A percentile compares a stretch with the other conserved stretches of the same genome.
Evolutionary conservation across 2,888 invertebrate genomes (phyloP).

Genomic region (Aphidius colemani): DNA sequence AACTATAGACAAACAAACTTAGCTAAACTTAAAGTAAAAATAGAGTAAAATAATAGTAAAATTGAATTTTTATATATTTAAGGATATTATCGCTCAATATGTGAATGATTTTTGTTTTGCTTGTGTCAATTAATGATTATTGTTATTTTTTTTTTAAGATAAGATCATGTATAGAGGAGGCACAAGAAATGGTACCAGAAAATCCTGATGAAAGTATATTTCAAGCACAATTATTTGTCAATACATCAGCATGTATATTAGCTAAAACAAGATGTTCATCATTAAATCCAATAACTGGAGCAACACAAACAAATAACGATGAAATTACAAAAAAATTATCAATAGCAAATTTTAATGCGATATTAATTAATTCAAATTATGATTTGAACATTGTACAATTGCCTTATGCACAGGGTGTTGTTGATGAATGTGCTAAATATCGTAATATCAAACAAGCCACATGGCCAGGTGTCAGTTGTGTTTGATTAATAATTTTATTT

Average conservation of each 20-base stretch:
- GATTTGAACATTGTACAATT: constrained; percentile 52
- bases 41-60: neutral
- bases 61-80: too few relatives aligned
- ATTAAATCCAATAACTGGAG: constrained; percentile 71
- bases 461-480: constrained; percentile 48
- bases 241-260: constrained; percentile 70
- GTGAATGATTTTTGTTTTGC: neutral
- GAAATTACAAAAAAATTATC: constrained; percentile 45
- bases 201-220: constrained; percentile 38
- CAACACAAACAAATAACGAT: constrained; percentile 63
- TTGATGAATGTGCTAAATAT: constrained; percentile 50
- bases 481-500: constrained; percentile 2
- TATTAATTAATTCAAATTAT: constrained; percentile 52
- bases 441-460: constrained; percentile 47
- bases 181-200: constrained; percentile 39
- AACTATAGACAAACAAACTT: too few relatives aligned
- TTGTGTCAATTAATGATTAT: neutral
- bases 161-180: constrained; percentile 46
- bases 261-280: constrained; percentile 68
- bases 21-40: neutral
- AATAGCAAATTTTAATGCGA: constrained; percentile 45
- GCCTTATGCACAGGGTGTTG: constrained; percentile 41
- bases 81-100: neutral
- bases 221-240: constrained; percentile 58
- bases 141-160: constrained; percentile 40